Evolutionary conservation across 1,140 invertebrate species (phyloP), one percentile per base, ranked within the genome.

Genomic region (Drosophila mojavensis): DNA sequence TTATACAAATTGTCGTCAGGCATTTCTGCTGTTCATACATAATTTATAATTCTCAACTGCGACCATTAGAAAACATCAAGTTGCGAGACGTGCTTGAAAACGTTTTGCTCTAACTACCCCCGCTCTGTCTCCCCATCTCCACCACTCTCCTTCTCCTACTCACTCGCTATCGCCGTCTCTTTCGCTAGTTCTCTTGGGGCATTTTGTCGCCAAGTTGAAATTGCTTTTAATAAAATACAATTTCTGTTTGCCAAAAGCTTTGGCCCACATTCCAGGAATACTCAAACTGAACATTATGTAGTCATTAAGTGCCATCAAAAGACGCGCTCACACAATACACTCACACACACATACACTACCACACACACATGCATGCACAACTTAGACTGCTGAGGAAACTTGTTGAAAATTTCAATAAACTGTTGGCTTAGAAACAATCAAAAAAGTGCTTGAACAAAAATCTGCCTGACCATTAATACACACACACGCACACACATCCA

Each of bases 161-260:
- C 7, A 5, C 28, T 30, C 50, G 17, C 41, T 54, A 9, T 60
- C 17, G 48, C 60, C 4, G 36, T n/a, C 33, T 15, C 30, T 45
- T 3, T 7, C 43, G 0, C n/a, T 13, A 11, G 10, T 36, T 33
- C 39, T 55, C 56, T 48, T 53, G 45, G 20, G n/a, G 61, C 60
- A 88, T 88, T 88, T 39, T 88, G 83, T 86, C 77, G 78, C 79
- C 78, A 79, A 88, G 79, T 78, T 83, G 56, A 71, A 86, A 88
- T 88, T 83, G 79, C 83, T 89, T 88, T 88, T 83, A 88, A 83
- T 83, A 80, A 83, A 83, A 80, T 80, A 81, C 76, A 81, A 88
- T 88, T 82, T 68, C 63, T 73, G 76, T 88, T 88, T 88, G 83
- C 79, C 73, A 79, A 74, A 48, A 45, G 39, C 60, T 51, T 39